Percentiles rank a stretch among this genome's conserved stretches.
These are phyloP conservation scores for Gymnoscelis rufifasciata DNA, from an alignment of 2,888 invertebrate species.

Conservation along the genomic window DNA sequence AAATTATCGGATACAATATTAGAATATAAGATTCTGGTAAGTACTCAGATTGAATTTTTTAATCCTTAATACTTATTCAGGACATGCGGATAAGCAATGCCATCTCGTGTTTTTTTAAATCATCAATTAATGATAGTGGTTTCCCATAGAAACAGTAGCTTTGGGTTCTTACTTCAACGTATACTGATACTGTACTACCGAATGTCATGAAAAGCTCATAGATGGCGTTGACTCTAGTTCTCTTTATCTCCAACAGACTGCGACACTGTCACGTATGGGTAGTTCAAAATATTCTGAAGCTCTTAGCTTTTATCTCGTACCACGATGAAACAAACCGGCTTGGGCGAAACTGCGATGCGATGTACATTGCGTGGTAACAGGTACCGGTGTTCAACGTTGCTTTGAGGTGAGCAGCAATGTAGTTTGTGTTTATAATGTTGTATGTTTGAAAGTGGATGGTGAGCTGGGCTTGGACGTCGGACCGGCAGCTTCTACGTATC, in stretches of 20 bases:
- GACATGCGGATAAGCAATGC: too few relatives aligned
- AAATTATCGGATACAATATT: too few relatives aligned
- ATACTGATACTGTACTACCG: background rate
- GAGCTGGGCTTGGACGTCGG: slow-evolving; percentile 55
- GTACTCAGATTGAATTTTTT: too few relatives aligned
- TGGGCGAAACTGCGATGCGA: background rate
- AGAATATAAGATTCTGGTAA: too few relatives aligned
- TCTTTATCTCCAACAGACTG: slow-evolving; percentile 29
- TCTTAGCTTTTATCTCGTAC: slow-evolving; percentile 40
- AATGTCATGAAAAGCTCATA: slow-evolving; percentile 17
- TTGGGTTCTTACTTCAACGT: background rate
- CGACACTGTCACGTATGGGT: slow-evolving; percentile 25
- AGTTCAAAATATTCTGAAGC: slow-evolving; percentile 22
- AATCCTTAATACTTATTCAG: too few relatives aligned
- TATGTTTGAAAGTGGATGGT: slow-evolving; percentile 30
- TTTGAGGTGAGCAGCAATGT: slow-evolving; percentile 27
- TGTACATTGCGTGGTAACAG: slow-evolving; percentile 38
- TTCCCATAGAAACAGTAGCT: background rate
- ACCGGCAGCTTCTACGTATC: slow-evolving; percentile 47
- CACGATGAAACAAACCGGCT: slow-evolving; percentile 10
- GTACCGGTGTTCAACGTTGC: background rate
- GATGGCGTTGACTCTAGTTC: slow-evolving; percentile 42
- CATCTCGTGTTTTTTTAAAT: slow-evolving; percentile 6
- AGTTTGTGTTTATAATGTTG: slow-evolving; percentile 4
- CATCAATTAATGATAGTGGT: background rate